Percentiles rank a stretch among this genome's conserved stretches.
These are phyloP conservation scores for Eutrigla gurnardus DNA, from an alignment of 2,797 vertebrate genomes.

Conservation along the genomic window DNA sequence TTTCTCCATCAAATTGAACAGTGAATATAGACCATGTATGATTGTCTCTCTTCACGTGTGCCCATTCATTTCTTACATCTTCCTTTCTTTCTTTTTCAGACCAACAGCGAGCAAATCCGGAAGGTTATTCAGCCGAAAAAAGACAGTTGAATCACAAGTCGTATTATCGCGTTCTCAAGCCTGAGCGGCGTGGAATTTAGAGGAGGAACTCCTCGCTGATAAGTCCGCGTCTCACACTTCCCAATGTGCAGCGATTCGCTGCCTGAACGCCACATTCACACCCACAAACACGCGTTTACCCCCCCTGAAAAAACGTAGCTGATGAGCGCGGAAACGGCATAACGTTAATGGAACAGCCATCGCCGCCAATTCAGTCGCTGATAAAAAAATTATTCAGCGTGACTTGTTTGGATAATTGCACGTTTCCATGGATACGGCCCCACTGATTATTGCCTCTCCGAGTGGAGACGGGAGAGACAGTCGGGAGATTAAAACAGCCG, in stretches of 20 bases:
- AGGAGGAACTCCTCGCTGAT: slow-evolving; percentile 27
- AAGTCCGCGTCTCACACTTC: slow-evolving; percentile 27
- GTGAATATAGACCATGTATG: slow-evolving; percentile 31
- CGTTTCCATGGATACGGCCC: slow-evolving; percentile 74
- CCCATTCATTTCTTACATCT: slow-evolving; percentile 37
- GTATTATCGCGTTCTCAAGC: slow-evolving; percentile 20
- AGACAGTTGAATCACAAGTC: slow-evolving; percentile 44
- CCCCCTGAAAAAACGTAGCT: slow-evolving; percentile 9
- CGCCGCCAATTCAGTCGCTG: slow-evolving; percentile 40
- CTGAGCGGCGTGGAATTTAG: slow-evolving; percentile 21
- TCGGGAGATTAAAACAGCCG: slow-evolving; percentile 45
- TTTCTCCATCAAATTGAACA: slow-evolving; percentile 11
- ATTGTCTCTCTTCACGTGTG: slow-evolving; percentile 27
- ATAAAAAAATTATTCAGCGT: slow-evolving; percentile 76
- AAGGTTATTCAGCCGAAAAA: slow-evolving; percentile 28
- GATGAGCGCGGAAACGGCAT: slow-evolving; percentile 47
- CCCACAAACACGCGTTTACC: slow-evolving; percentile 31
- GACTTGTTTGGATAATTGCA: slow-evolving; percentile 79
- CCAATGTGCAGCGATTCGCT: slow-evolving; percentile 28
- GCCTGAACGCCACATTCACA: slow-evolving; percentile 53
- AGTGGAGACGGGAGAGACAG: slow-evolving; percentile 49
- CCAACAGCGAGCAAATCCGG: slow-evolving; percentile 25
- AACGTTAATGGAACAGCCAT: slow-evolving; percentile 40
- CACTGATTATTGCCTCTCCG: slow-evolving; percentile 51
- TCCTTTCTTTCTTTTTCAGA: slow-evolving; percentile 23